phyloP scores from a whole-genome alignment of 2,797 vertebrate genomes.

The Alosa sapidissima region DNA sequence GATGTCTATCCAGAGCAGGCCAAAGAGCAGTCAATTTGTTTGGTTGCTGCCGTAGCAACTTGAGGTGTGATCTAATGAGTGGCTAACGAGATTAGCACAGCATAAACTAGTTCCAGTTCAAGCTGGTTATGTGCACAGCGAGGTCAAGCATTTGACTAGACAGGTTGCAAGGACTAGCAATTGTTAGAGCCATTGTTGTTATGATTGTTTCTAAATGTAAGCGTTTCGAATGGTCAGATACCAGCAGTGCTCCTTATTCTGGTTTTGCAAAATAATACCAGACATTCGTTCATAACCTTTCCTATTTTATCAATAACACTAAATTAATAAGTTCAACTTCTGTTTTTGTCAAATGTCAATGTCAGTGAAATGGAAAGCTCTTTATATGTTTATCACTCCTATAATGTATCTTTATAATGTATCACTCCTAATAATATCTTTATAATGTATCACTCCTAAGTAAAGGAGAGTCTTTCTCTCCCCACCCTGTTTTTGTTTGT shows the following conservation, averaged over 20 bases:
- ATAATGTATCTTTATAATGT: not conserved
- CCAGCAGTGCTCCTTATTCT: not conserved
- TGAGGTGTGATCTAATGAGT: not conserved
- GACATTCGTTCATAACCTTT: not conserved
- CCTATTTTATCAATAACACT: not conserved
- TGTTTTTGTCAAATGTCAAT: not conserved
- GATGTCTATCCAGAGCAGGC: not conserved
- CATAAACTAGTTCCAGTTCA: not conserved
- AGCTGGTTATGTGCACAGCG: not conserved
- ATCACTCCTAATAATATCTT: not conserved
- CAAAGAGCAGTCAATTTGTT: not conserved
- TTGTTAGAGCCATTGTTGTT: not conserved
- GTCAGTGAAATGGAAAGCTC: not conserved
- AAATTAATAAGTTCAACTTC: not conserved
- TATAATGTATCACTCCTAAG: not conserved
- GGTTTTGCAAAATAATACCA: not conserved
- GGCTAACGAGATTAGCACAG: not conserved
- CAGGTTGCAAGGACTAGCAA: not conserved
- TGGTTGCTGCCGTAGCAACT: not conserved
- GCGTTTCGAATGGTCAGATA: not conserved
- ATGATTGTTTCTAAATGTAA: not conserved
- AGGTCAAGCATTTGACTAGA: not conserved
- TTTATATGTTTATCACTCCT: no score
- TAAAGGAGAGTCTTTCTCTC: not conserved
- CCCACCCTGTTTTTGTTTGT: slow-evolving; percentile 2